Base-by-base conservation (phyloP, 2,113 vertebrate species). In the Chitala chitala region DNA sequence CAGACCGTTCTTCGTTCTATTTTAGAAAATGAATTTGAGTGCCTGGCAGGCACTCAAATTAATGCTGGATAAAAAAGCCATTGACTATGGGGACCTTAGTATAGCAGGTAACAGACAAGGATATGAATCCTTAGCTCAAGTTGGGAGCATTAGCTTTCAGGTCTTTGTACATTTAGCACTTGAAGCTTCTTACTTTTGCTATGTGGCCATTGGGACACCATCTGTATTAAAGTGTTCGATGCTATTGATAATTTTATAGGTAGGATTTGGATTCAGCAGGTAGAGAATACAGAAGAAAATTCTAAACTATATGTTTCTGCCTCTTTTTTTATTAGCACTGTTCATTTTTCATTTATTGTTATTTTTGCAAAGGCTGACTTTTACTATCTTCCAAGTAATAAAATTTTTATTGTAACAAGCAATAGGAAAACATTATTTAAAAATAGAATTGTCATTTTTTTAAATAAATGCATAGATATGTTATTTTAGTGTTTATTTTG, bases 11-110 rank as follows among this genome's bases (percentile, higher is more conserved):
- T 69, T 44, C 68, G 61, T 71, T n/a, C 65, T 56, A 48, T 69
- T 69, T 75, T 75, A 42, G 3, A 75, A 75, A 75, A 68, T 69
- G 65, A 48, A 75, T 75, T 50, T 69, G 65, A 75, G 36, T 69
- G 38, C 40, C 29, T 58, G 65, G 65, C 42, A 75, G 64, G 51
- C 26, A 51, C 24, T 69, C 53, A 38, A 22, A 36, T 48, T 75
- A 22, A n/a, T 56, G 53, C 58, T 53, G 58, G 74, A 75, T 69
- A 74, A 69, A 58, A 46, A 59, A 69, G 74, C 26, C 65, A 36
- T 55, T 46, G 55, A 50, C 42, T 33, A n/a, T 6, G 26, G 38
- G 55, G 42, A 59, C 40, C 55, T 40, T 10, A 40, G 63, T 44
- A 26, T 33, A 7, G 65, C 5, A 42, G 40, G 22, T 40, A 13